Evolutionary conservation across 23 tunicate species (phyloP), one percentile per base, ranked within the genome.

Genomic region (Phallusia fumigata): DNA sequence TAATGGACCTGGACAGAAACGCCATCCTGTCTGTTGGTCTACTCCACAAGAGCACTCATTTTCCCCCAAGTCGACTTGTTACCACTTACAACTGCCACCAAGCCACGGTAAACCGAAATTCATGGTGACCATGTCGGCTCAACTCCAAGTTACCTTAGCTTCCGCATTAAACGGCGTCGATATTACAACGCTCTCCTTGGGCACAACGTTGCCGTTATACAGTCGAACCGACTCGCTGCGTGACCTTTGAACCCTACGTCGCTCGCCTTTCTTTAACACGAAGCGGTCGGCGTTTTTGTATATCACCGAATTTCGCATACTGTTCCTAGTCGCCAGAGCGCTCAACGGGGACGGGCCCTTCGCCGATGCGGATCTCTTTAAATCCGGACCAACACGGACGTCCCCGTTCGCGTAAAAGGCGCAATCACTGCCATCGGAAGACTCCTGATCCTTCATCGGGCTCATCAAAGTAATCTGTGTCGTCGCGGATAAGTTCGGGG

Each of bases 91-190:
- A n/a, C n/a, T n/a, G n/a, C n/a, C n/a, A n/a, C n/a, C n/a, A n/a
- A n/a, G n/a, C n/a, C n/a, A n/a, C n/a, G n/a, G n/a, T n/a, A n/a
- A n/a, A n/a, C n/a, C n/a, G n/a, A n/a, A n/a, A n/a, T n/a, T n/a
- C n/a, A n/a, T n/a, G n/a, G n/a, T n/a, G n/a, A n/a, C n/a, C n/a
- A n/a, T n/a, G n/a, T 51, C 15, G 18, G 15, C 69, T 74, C 69
- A 83, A 30, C 44, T 83, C 90, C 90, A 86, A 13, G 84, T 49
- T 22, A 86, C 19, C 33, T 86, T 86, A 33, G 50, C 19, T 74
- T 80, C 84, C 26, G 90, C 33, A 34, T 86, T 79, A 33, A 86
- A 72, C 0, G 90, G 90, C 31, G 75, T 35, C 0, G 90, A 86
- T 31, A 86, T 86, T n/a, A 33, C 22, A 32, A 86, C 80, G 30